These are phyloP conservation scores for Aegotheles bennettii DNA, from an alignment of 2,113 vertebrate species.

Conservation along the genomic window DNA sequence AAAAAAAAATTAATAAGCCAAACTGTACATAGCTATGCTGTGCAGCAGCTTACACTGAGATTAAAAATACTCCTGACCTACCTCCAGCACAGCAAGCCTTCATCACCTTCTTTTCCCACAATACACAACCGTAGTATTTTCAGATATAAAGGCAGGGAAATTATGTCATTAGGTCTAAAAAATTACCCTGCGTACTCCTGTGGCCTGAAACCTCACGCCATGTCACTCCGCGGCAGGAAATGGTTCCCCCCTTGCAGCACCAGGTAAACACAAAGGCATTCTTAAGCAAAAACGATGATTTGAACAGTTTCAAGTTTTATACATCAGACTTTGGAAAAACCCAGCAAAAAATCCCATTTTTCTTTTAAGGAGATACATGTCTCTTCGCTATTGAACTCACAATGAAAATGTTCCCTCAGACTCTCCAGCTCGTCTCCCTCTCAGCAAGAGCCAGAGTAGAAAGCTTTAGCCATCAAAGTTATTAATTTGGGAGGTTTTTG, in stretches of 20 bases:
- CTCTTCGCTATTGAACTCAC: not conserved
- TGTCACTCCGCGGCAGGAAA: not conserved
- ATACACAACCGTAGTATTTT: accelerated
- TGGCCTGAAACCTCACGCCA: not conserved
- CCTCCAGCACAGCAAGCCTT: not conserved
- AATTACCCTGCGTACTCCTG: not conserved
- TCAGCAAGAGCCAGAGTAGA: not conserved
- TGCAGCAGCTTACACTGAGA: not conserved
- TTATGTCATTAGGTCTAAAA: not conserved
- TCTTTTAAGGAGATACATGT: accelerated
- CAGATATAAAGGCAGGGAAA: not conserved
- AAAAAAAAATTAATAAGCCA: not conserved
- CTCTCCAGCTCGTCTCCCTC: not conserved
- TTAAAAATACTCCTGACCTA: not conserved
- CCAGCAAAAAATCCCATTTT: not conserved
- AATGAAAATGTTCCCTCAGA: not conserved
- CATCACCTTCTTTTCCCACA: not conserved
- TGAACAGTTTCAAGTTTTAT: not conserved
- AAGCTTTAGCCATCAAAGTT: not conserved
- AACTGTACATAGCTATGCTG: not conserved
- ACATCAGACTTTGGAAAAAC: not conserved
- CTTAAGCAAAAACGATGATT: not conserved
- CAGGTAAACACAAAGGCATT: not conserved
- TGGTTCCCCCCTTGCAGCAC: not conserved
- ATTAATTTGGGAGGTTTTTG: not conserved